These are phyloP conservation scores for Piprites chloris DNA, from an alignment of 2,113 vertebrate genomes.

Conservation along the genomic window DNA sequence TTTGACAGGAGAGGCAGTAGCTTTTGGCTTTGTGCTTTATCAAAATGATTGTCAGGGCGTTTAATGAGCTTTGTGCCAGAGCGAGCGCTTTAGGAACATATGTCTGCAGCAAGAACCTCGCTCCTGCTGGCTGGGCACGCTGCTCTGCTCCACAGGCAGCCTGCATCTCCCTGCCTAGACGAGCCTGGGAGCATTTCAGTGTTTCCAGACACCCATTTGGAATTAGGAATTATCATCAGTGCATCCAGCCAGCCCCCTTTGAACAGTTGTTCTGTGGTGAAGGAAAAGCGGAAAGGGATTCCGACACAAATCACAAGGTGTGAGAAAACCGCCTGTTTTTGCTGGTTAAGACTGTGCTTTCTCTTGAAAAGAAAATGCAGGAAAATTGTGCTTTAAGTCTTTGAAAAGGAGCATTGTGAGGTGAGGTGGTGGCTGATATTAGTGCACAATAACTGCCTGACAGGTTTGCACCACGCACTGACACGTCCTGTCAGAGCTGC, in stretches of 20 bases:
- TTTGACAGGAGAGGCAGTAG: neutral
- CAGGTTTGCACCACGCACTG: neutral
- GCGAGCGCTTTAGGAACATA: neutral
- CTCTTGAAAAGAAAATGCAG: neutral
- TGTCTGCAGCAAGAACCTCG: neutral
- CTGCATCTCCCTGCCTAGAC: neutral
- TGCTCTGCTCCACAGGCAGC: neutral
- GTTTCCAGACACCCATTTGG: neutral
- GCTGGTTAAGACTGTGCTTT: neutral
- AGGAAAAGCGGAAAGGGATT: neutral
- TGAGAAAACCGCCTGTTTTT: neutral
- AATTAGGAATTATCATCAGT: neutral
- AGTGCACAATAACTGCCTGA: neutral
- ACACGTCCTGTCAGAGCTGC: neutral
- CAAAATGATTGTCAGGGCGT: neutral
- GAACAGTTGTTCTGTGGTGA: neutral
- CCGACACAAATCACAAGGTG: rapidly evolving
- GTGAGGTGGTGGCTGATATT: neutral
- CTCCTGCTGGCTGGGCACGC: neutral
- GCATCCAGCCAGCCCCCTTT: neutral
- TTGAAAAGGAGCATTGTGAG: neutral
- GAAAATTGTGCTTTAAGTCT: neutral
- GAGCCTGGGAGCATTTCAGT: neutral
- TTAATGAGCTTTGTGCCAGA: constrained; percentile 9
- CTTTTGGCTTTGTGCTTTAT: neutral